A percentile compares a stretch with the other conserved stretches of the same genome.
Evolutionary conservation across 2,888 invertebrate species (phyloP).

Genomic region (Cheilosia pagana): DNA sequence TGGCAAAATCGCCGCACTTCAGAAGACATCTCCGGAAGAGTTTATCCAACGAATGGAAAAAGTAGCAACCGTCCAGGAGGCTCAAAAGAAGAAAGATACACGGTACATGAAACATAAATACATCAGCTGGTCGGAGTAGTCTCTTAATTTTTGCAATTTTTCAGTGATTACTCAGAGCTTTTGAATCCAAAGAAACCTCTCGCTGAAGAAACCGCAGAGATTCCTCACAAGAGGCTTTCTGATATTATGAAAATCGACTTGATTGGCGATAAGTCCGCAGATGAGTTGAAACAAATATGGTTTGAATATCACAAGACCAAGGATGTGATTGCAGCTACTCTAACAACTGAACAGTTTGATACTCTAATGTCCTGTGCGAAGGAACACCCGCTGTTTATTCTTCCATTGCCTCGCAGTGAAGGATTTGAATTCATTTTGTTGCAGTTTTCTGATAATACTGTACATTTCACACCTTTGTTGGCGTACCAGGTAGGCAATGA

Average conservation of each 20-base stretch:
- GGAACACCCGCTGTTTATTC: constrained; percentile 88
- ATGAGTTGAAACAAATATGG: constrained; percentile 92
- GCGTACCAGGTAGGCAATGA: constrained; percentile 88
- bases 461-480: constrained; percentile 93
- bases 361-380: constrained; percentile 86
- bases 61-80: constrained; percentile 80
- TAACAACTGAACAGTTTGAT: constrained; percentile 86
- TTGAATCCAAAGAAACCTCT: constrained; percentile 86
- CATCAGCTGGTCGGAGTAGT: neutral
- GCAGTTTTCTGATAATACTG: constrained; percentile 88
- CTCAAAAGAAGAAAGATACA: constrained; percentile 78
- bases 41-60: constrained; percentile 87
- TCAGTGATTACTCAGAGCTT: constrained; percentile 87
- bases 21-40: constrained; percentile 90
- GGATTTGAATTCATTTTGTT: constrained; percentile 94
- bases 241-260: constrained; percentile 92
- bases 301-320: constrained; percentile 91
- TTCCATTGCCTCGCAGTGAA: constrained; percentile 91
- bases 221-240: constrained; percentile 85
- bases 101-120: constrained; percentile 76
- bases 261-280: constrained; percentile 87
- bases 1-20: constrained; percentile 89
- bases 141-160: constrained; percentile 19
- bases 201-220: constrained; percentile 77
- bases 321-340: constrained; percentile 89